These are phyloP conservation scores for Callimorpha dominula DNA, from an alignment of 2,888 invertebrate genomes.

Conservation along the genomic window DNA sequence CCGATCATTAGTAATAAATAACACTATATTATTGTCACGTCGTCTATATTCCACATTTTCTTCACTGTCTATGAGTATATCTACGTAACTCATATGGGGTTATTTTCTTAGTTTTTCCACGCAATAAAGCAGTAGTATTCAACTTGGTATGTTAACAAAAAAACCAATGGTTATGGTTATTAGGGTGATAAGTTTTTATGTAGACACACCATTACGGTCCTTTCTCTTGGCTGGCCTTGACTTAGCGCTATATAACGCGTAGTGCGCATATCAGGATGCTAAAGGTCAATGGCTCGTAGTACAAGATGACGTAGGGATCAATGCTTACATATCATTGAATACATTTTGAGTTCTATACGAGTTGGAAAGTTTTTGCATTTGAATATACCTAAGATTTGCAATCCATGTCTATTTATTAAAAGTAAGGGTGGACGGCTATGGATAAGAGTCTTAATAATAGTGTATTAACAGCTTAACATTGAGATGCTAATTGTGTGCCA, in stretches of 20 bases:
- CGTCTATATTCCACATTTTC: not conserved
- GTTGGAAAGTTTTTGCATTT: not conserved
- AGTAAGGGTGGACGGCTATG: not conserved
- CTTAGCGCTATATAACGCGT: slow-evolving; percentile 36
- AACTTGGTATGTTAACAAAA: slow-evolving; percentile 46
- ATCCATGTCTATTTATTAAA: not conserved
- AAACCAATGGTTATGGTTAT: slow-evolving; percentile 43
- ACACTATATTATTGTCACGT: not conserved
- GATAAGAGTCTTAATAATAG: not conserved
- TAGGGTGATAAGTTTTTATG: slow-evolving; percentile 57
- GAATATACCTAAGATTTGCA: not conserved
- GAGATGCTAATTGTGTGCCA: not conserved
- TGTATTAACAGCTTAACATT: not conserved
- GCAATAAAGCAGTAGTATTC: slow-evolving; percentile 34
- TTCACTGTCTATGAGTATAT: not conserved
- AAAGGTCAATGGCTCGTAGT: slow-evolving; percentile 42
- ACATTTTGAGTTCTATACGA: not conserved
- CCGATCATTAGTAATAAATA: not conserved
- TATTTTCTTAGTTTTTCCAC: slow-evolving; percentile 45
- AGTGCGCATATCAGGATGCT: slow-evolving; percentile 38
- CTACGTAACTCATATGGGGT: slow-evolving; percentile 30
- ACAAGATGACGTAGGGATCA: not conserved
- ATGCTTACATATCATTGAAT: not conserved
- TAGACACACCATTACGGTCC: slow-evolving; percentile 45
- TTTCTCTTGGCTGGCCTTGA: slow-evolving; percentile 59